phyloP scores from a whole-genome alignment of 2,113 vertebrate species.

The Prionailurus bengalensis region DNA sequence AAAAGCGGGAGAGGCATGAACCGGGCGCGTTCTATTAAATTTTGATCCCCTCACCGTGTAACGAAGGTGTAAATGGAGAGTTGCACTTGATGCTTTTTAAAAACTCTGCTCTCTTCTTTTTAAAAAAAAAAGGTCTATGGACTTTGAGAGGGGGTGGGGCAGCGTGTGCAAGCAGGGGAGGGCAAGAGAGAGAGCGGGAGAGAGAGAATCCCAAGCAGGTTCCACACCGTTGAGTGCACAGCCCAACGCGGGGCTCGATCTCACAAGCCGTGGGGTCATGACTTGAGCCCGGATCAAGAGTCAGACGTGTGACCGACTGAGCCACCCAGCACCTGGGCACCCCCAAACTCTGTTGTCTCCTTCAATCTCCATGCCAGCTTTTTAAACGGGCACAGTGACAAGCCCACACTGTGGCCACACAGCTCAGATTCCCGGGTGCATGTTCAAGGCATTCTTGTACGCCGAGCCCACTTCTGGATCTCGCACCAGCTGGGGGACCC shows the following conservation, averaged over 20 bases:
- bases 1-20: not conserved
- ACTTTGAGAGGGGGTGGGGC: too few relatives aligned
- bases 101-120: not conserved
- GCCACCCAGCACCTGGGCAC: too few relatives aligned
- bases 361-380: not conserved
- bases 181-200: too few relatives aligned
- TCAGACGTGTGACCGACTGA: too few relatives aligned
- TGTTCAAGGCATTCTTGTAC: rapidly evolving
- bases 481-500: not conserved
- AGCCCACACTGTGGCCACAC: rapidly evolving
- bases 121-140: too few relatives aligned
- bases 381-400: too few relatives aligned
- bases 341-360: not conserved
- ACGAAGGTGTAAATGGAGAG: constrained; percentile 69
- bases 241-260: too few relatives aligned
- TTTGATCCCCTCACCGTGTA: not conserved
- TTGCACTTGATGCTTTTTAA: not conserved
- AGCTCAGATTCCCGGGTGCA: rapidly evolving
- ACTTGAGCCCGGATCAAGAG: too few relatives aligned
- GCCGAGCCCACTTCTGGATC: rapidly evolving
- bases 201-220: too few relatives aligned
- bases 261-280: too few relatives aligned
- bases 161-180: too few relatives aligned
- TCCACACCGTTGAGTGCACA: too few relatives aligned
- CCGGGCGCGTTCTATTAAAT: not conserved